A percentile compares a stretch with the other conserved stretches of the same genome.
phyloP scores from a whole-genome alignment of 2,888 invertebrate genomes.

The Lasioglossum malachurum region DNA sequence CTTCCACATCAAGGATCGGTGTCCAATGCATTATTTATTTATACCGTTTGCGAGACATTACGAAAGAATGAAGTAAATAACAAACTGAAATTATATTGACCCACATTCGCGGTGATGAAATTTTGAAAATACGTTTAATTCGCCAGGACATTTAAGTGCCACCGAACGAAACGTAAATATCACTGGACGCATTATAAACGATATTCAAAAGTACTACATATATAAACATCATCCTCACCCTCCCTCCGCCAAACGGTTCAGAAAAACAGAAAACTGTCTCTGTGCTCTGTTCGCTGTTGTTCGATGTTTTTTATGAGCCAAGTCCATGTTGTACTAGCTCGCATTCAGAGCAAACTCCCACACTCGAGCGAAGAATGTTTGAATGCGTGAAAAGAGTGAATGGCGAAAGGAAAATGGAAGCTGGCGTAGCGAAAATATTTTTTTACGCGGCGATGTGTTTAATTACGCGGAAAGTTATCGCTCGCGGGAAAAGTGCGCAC shows the following conservation, averaged over 20 bases:
- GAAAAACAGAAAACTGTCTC: not conserved
- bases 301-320: not conserved
- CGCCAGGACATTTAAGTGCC: not conserved
- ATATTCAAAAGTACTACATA: not conserved
- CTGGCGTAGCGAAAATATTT: not conserved
- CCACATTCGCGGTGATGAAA: not conserved
- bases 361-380: not conserved
- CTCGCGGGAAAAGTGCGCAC: not conserved
- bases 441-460: not conserved
- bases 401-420: not conserved
- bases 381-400: not conserved
- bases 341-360: not conserved
- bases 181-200: not conserved
- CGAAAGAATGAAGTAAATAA: not conserved
- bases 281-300: not conserved
- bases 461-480: constrained; percentile 12
- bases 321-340: not conserved
- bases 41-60: not conserved
- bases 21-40: not conserved
- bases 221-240: not conserved
- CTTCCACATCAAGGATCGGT: not conserved
- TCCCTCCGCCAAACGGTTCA: not conserved
- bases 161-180: not conserved
- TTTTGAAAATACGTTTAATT: not conserved
- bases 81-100: not conserved